Base-by-base conservation (phyloP, 2,888 invertebrate species). In the Conops quadrifasciatus region DNA sequence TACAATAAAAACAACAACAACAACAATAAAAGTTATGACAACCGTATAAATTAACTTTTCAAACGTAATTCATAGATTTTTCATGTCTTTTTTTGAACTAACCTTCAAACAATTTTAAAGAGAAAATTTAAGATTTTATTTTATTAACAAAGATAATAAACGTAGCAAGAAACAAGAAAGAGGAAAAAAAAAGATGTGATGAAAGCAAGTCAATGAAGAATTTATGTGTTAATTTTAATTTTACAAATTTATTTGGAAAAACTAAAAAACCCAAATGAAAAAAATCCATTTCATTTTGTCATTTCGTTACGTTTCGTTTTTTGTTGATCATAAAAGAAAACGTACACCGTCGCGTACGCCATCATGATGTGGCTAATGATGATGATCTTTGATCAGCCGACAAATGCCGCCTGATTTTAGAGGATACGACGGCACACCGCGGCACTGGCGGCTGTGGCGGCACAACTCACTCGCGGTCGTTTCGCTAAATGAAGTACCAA, bases 401-500 rank as follows among this genome's bases (percentile, higher is more conserved):
- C 73, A 62, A 69, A 53, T 30, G 71, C 60, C 26, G 74, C 71
- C 45, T 36, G 56, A 62, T 67, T 21, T 28, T 36, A 28, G 21
- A 30, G 36, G 26, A 58, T 60, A 26, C 47, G 49, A n/a, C 51
- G 24, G 51, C 21, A n/a, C 13, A 28, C 13, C 1, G n/a, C 53
- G 16, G n/a, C 21, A n/a, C 4, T 36, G 36, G 36, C n/a, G 56
- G 56, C 36, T 30, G 19, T 19, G 63, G 30, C 68, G 56, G 64
- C 70, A 75, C 70, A 68, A 71, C 72, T 72, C 76, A 63, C 76
- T 77, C 73, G 63, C 70, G 67, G 77, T 75, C 82, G 82, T 80
- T 77, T 79, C 82, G 81, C 81, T 81, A 82, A 83, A 82, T 81
- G 78, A 82, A 82, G 82, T 82, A 81, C 82, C 80, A 79, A 83